These are phyloP conservation scores for Trichopoda pennipes DNA, from an alignment of 2,888 invertebrate genomes.

Conservation along the genomic window DNA sequence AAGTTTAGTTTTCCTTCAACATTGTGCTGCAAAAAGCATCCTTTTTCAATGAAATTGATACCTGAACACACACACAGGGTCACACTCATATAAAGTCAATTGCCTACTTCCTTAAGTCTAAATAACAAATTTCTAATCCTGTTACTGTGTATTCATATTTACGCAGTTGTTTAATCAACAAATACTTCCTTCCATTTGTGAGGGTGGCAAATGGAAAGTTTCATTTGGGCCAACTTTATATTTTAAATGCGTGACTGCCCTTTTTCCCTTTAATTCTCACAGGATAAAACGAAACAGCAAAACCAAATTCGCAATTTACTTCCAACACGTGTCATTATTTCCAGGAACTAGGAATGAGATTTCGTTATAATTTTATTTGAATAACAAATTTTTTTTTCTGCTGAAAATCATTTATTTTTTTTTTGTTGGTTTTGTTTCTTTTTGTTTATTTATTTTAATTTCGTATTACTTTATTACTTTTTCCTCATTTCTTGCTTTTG, in stretches of 20 bases:
- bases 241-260: background rate
- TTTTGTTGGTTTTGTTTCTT: background rate
- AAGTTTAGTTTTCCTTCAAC: background rate
- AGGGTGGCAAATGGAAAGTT: background rate
- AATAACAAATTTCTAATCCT: slow-evolving; percentile 5
- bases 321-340: slow-evolving; percentile 61
- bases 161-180: slow-evolving; percentile 25
- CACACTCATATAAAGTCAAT: background rate
- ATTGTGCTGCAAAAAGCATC: background rate
- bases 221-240: background rate
- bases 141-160: slow-evolving; percentile 1
- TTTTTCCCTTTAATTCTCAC: background rate
- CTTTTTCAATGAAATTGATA: background rate
- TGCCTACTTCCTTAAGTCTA: background rate
- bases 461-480: slow-evolving; percentile 9
- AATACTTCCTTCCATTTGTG: slow-evolving; percentile 10
- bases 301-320: slow-evolving; percentile 43
- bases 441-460: slow-evolving; percentile 2
- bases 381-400: slow-evolving; percentile 32
- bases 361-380: slow-evolving; percentile 22
- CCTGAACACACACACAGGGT: background rate
- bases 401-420: background rate
- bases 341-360: slow-evolving; percentile 13
- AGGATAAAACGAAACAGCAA: background rate
- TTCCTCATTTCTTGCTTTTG: slow-evolving; percentile 18